Evolutionary conservation across 2,888 invertebrate genomes (phyloP), one percentile per base, ranked within the genome.

Genomic region (Parnassius smintheus): DNA sequence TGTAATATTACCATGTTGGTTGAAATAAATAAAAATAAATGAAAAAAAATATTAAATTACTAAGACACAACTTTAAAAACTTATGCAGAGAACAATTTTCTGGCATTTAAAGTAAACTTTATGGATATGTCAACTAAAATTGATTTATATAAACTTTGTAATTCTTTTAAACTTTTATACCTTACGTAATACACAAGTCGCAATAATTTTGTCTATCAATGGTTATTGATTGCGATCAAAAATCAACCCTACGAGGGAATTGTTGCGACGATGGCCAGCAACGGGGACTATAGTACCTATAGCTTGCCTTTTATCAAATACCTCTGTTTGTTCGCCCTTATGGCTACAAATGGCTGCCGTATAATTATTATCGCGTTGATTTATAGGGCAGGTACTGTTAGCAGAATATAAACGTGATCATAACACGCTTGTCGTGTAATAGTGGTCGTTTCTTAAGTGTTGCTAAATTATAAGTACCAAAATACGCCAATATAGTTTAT

Each of bases 311-410:
- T 76, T 81, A 83, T 82, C 82, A 73, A 73, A 70, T 73, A 72
- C 72, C 78, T 72, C 75, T 77, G 79, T 82, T 82, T 78, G 80
- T 76, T 75, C 73, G 72, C 78, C 80, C 82, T 83, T 83, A 82
- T 77, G 76, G 80, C 81, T 83, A 80, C 83, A 85, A 86, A 87
- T 84, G 81, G 83, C 76, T 73, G 76, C 75, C 73, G 79, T 86
- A 83, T 86, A 88, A 89, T 90, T 86, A 90, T 88, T 88, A 90
- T 86, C 82, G 80, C 75, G 70, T 78, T 87, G 90, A 91, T 91
- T 90, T 90, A 91, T 84, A 74, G 77, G 71, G 54, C 59, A 66
- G 65, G 86, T 86, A 90, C 79, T 76, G 90, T 85, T 81, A 68
- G 83, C 85, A 89, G 84, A 86, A 88, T 86, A 85, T 82, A 86